Evolutionary conservation across 2,113 vertebrate genomes (phyloP).

Genomic region (pig (Sus scrofa)): DNA sequence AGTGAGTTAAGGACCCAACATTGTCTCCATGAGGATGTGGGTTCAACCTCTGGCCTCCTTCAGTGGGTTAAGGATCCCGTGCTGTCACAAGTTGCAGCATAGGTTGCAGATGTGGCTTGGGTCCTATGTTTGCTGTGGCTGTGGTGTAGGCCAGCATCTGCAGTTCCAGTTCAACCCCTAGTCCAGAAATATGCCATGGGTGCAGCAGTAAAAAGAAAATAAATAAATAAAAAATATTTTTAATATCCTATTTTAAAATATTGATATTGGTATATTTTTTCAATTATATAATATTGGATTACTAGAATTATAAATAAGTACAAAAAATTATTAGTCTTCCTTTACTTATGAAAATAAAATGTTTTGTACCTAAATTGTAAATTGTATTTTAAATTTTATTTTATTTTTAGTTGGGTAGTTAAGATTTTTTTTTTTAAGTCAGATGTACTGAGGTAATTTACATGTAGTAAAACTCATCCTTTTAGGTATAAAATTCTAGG

Average conservation of each 20-base stretch:
- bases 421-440: neutral
- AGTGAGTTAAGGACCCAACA: too few species aligned
- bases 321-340: neutral
- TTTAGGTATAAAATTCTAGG: neutral
- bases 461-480: neutral
- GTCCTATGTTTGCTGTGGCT: too few species aligned
- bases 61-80: too few species aligned
- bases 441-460: neutral
- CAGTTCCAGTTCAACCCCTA: too few species aligned
- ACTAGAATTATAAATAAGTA: neutral
- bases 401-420: neutral
- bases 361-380: neutral
- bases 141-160: too few species aligned
- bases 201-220: too few species aligned
- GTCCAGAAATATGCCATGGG: too few species aligned
- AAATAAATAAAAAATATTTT: neutral
- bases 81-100: too few species aligned
- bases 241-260: conserved; percentile 29
- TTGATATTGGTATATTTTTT: neutral
- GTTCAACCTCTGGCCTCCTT: too few species aligned
- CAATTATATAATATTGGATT: neutral
- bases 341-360: neutral
- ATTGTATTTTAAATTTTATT: conserved; percentile 18
- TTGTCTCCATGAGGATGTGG: too few species aligned
- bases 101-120: too few species aligned